Evolutionary conservation across 2,113 vertebrate genomes (phyloP).

Genomic region (Phocoena phocoena): DNA sequence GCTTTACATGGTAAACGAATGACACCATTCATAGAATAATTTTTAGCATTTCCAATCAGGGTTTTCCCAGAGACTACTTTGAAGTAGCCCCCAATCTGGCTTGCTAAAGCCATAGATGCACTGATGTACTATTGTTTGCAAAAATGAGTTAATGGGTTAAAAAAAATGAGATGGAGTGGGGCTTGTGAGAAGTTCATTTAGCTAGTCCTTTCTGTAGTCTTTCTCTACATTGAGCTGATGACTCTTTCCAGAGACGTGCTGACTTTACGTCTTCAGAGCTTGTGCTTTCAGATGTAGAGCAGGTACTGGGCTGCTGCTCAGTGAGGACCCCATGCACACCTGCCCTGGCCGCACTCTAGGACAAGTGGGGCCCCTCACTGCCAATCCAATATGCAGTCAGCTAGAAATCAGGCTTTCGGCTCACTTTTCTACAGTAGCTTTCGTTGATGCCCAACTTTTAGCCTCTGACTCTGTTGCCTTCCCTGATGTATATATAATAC

Average conservation of each 20-base stretch:
- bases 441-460: neutral
- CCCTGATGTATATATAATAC: neutral
- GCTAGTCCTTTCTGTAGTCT: neutral
- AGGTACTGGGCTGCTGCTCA: no score
- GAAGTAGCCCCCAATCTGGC: neutral
- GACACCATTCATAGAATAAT: neutral
- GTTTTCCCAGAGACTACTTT: constrained; percentile 18
- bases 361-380: neutral
- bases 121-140: neutral
- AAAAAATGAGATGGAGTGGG: neutral
- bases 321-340: neutral
- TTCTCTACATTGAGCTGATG: neutral
- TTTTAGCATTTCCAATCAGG: constrained; percentile 2
- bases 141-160: neutral
- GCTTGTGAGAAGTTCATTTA: neutral
- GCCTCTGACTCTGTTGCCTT: neutral
- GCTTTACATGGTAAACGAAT: neutral
- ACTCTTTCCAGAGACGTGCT: neutral
- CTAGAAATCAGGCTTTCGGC: neutral
- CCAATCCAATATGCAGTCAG: no score
- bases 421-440: neutral
- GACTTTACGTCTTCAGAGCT: neutral
- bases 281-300: neutral
- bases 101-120: neutral
- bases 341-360: neutral